A percentile compares a stretch with the other conserved stretches of the same genome.
phyloP scores from a whole-genome alignment of 2,797 vertebrate genomes.

The Adelosebastes latens region DNA sequence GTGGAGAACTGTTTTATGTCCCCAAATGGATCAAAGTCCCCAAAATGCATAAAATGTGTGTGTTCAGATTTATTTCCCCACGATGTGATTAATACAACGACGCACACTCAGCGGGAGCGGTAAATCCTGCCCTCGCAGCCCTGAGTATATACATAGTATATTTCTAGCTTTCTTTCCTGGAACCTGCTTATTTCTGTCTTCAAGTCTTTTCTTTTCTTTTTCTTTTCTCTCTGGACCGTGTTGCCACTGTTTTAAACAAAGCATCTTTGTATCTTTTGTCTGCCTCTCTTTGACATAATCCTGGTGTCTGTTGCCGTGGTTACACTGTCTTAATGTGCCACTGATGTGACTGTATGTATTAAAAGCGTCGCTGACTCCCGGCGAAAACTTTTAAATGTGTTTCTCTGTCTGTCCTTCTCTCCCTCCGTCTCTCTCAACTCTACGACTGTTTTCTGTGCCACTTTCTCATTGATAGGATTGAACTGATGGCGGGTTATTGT shows the following conservation, averaged over 20 bases:
- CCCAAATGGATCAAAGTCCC: not conserved
- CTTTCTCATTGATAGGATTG: slow-evolving; percentile 41
- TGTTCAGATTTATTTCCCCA: not conserved
- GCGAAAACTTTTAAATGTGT: slow-evolving; percentile 43
- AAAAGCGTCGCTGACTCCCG: slow-evolving; percentile 60
- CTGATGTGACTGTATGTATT: slow-evolving; percentile 71
- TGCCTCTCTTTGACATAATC: slow-evolving; percentile 63
- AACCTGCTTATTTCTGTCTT: not conserved
- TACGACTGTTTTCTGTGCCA: not conserved
- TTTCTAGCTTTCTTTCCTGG: not conserved
- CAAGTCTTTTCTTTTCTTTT: not conserved
- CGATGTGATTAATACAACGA: not conserved
- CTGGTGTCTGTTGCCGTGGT: slow-evolving; percentile 77
- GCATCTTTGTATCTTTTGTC: slow-evolving; percentile 58
- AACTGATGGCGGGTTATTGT: slow-evolving; percentile 18
- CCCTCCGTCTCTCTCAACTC: not conserved
- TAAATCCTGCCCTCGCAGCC: slow-evolving; percentile 13
- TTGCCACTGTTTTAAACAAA: slow-evolving; percentile 54
- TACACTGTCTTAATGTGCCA: slow-evolving; percentile 75
- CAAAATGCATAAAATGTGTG: not conserved
- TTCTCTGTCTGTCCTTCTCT: not conserved
- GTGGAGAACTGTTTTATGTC: not conserved
- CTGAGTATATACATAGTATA: not conserved
- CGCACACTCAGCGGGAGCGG: slow-evolving; percentile 13
- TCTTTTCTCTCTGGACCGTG: slow-evolving; percentile 20